Base-by-base conservation (phyloP, 2,797 vertebrate species). In the Argentina silus region DNA sequence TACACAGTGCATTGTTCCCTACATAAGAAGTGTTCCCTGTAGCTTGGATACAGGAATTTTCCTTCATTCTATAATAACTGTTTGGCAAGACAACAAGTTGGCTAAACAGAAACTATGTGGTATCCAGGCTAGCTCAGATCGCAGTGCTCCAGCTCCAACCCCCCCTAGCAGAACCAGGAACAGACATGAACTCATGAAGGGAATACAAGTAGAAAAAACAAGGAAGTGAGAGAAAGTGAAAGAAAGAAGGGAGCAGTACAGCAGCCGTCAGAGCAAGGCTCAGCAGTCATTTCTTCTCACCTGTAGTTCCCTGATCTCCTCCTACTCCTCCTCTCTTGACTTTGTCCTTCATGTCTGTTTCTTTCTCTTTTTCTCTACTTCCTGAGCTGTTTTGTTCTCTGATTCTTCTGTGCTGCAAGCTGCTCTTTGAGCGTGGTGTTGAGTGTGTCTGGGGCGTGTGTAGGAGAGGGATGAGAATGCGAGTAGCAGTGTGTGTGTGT, bases 311-410 rank as follows among this genome's bases (percentile, higher is more conserved):
- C 76, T 89, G 91, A 86, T 84, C 89, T 81, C 81, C 86, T 79
- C 88, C 92, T 77, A 12, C 67, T 69, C 79, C 81, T 60, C 86
- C 92, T 86, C 89, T 75, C 78, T 83, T 93, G 21, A 85, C 80
- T 82, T 92, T 91, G 84, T 94, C 93, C 85, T 91, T 94, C 94
- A 95, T 95, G 78, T 84, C 80, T 87, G 75, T 66, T 36, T 75
- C 68, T 69, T 76, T 63, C 67, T 72, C 72, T 66, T 66, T 62
- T 67, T 8, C 53, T 53, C 44, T 70, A 14, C 19, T 48, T 56
- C 62, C 57, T 83, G 59, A 65, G 63, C 44, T 62, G 69, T 70
- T 74, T 57, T 79, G 57, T 75, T 67, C 61, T 4, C n/a, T 0
- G 27, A 11, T 59, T 81, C 78, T 70, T 78, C 56, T 71, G 36